Percentiles rank a stretch among this genome's conserved stretches.
Evolutionary conservation across 2,888 invertebrate genomes (phyloP).

Genomic region (Ariolimax columbianus): DNA sequence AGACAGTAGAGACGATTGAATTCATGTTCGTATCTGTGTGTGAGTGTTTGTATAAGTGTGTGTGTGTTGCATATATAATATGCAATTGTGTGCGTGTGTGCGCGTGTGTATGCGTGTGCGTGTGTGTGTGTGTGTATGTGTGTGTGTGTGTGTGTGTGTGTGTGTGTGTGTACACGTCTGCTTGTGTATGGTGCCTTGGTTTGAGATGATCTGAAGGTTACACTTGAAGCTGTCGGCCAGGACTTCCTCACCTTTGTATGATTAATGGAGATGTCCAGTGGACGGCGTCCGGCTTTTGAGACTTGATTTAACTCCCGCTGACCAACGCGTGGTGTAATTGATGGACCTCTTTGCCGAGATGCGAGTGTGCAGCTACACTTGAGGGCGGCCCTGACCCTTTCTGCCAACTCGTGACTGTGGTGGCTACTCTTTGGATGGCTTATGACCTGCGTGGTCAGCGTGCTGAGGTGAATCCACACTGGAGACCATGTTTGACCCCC

Average conservation of each 20-base stretch:
- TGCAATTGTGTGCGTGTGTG: no score
- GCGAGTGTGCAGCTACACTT: not conserved
- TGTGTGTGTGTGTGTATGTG: no score
- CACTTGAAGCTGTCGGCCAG: not conserved
- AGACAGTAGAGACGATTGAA: no score
- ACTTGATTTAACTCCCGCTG: not conserved
- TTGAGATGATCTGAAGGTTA: no score
- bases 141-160: no score
- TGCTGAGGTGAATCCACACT: not conserved
- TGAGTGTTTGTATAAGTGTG: no score
- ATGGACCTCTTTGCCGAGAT: not conserved
- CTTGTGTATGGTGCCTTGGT: no score
- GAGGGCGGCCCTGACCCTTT: not conserved
- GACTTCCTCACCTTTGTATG: not conserved
- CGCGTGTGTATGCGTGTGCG: no score
- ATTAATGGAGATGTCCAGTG: not conserved
- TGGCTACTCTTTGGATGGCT: not conserved
- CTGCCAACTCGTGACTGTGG: not conserved
- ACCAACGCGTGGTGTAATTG: not conserved
- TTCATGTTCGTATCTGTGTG: no score
- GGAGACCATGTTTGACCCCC: not conserved
- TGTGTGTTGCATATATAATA: no score
- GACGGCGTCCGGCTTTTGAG: not conserved
- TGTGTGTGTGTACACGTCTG: no score
- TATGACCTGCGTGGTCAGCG: not conserved